phyloP scores from a whole-genome alignment of 2,888 invertebrate genomes.

The Lasioglossum calceatum region DNA sequence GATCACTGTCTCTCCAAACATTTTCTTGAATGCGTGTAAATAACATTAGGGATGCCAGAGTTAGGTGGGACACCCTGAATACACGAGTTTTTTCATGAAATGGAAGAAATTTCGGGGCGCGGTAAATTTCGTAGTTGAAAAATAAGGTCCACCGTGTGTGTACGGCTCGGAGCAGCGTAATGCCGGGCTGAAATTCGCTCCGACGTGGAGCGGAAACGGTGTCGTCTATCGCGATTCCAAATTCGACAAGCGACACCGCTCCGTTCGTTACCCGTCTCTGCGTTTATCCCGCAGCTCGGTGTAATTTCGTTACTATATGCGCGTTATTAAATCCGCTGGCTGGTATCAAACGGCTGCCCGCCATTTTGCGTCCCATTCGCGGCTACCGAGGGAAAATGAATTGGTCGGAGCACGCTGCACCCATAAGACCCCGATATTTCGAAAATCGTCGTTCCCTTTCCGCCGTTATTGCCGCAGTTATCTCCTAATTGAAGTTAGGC shows the following conservation, averaged over 20 bases:
- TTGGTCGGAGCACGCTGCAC: not conserved
- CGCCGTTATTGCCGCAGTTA: not conserved
- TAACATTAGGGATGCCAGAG: too few relatives aligned
- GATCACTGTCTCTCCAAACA: too few relatives aligned
- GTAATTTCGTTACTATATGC: conserved; percentile 37
- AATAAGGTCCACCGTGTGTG: conserved; percentile 11
- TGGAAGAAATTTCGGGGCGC: not conserved
- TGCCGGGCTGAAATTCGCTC: conserved; percentile 21
- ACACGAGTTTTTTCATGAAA: too few relatives aligned
- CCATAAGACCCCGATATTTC: not conserved
- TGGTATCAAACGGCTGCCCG: conserved; percentile 4
- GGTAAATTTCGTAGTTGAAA: not conserved
- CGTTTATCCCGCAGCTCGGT: not conserved
- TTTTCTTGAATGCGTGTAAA: too few relatives aligned
- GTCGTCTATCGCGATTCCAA: conserved; percentile 26
- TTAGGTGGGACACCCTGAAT: too few relatives aligned
- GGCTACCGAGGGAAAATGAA: not conserved
- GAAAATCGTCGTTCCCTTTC: not conserved
- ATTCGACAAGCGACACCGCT: conserved; percentile 33
- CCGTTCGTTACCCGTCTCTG: conserved; percentile 28
- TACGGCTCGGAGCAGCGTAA: conserved; percentile 30
- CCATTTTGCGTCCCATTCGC: conserved; percentile 10
- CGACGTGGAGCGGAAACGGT: not conserved
- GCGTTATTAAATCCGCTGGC: conserved; percentile 24
- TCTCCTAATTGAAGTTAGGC: conserved; percentile 3